These are phyloP conservation scores for Patagioenas fasciata DNA, from an alignment of 2,113 vertebrate species.

Conservation along the genomic window DNA sequence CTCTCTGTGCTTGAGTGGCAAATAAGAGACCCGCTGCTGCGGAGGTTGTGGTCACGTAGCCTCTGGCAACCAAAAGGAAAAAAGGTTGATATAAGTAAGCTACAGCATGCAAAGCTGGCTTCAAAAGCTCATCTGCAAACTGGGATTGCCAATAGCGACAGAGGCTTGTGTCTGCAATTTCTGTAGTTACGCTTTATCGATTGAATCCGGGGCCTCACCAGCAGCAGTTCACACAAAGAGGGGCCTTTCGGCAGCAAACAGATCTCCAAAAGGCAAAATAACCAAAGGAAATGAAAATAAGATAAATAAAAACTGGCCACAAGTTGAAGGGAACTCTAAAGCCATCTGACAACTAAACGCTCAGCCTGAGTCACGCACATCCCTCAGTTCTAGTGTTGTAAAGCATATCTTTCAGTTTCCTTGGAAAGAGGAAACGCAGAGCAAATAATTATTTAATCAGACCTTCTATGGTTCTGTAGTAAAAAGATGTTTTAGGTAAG, in stretches of 20 bases:
- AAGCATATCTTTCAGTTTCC: neutral
- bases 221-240: neutral
- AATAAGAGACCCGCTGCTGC: neutral
- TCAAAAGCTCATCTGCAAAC: neutral
- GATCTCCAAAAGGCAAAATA: neutral
- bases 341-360: neutral
- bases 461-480: neutral
- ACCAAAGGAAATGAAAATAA: neutral
- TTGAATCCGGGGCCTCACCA: neutral
- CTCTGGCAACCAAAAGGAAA: neutral
- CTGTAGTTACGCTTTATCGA: neutral
- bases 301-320: neutral
- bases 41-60: neutral
- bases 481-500: neutral
- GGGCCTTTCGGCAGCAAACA: neutral
- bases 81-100: neutral
- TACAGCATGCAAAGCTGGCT: neutral
- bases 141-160: neutral
- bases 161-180: neutral
- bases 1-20: neutral
- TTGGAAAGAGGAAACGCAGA: neutral
- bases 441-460: neutral
- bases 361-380: neutral
- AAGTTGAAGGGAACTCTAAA: neutral
- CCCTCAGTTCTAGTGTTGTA: neutral